These are phyloP conservation scores for Chymomyza fuscimana DNA, from an alignment of 2,888 invertebrate genomes.

Conservation along the genomic window DNA sequence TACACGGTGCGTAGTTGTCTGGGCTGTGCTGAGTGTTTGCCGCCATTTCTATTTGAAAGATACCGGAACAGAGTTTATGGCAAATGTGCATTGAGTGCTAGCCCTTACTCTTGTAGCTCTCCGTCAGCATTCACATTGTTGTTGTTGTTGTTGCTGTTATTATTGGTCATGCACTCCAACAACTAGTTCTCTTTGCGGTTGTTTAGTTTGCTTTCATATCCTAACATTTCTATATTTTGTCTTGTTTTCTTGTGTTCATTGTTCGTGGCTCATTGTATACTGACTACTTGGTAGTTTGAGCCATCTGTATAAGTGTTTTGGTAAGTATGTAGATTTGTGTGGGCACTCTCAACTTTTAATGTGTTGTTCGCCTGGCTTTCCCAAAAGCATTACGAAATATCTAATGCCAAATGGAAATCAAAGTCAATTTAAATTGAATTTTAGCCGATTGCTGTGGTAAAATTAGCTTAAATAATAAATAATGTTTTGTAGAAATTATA, in stretches of 20 bases:
- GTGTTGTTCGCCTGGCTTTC: background rate
- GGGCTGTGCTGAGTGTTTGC: slow-evolving; percentile 55
- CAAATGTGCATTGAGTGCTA: slow-evolving; percentile 52
- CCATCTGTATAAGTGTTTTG: slow-evolving; percentile 12
- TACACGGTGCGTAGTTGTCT: slow-evolving; percentile 9
- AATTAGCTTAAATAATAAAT: slow-evolving; percentile 74
- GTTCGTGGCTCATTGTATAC: slow-evolving; percentile 60
- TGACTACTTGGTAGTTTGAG: background rate
- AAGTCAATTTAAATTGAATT: slow-evolving; percentile 34
- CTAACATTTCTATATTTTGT: slow-evolving; percentile 4
- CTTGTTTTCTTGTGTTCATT: slow-evolving; percentile 25
- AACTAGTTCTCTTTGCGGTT: background rate
- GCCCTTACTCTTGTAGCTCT: background rate
- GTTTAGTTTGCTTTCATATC: slow-evolving; percentile 25
- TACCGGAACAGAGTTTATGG: slow-evolving; percentile 51
- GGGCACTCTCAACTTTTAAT: background rate
- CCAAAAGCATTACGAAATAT: background rate
- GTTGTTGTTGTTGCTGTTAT: slow-evolving; percentile 26
- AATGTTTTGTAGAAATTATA: slow-evolving; percentile 63
- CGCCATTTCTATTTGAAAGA: slow-evolving; percentile 65
- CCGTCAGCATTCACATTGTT: background rate
- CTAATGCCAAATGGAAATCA: slow-evolving; percentile 1
- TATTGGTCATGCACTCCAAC: slow-evolving; percentile 6
- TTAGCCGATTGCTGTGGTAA: slow-evolving; percentile 17
- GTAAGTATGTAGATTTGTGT: slow-evolving; percentile 23